Evolutionary conservation across 2,113 vertebrate species (phyloP).

Genomic region (Gallinago media): DNA sequence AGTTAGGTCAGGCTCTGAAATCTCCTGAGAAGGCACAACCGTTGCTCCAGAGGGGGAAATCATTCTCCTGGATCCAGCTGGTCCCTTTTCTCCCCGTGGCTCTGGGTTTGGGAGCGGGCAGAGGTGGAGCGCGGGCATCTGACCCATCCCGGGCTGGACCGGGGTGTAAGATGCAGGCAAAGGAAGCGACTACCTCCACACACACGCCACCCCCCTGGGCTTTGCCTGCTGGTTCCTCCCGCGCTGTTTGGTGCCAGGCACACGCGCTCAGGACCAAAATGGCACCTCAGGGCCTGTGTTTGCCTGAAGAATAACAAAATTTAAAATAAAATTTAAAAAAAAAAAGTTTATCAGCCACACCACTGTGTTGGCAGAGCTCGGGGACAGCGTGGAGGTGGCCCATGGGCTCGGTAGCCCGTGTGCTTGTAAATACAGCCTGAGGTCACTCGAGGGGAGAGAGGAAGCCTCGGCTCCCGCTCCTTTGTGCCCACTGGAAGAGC

Average conservation of each 20-base stretch:
- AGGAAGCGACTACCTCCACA: conserved; percentile 35
- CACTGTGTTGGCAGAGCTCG: conserved; percentile 28
- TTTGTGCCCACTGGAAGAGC: background rate
- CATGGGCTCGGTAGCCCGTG: accelerated
- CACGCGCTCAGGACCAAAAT: background rate
- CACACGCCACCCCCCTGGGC: background rate
- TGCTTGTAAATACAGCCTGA: background rate
- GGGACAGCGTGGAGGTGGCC: background rate
- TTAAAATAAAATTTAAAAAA: background rate
- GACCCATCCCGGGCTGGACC: background rate
- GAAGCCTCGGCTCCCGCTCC: background rate
- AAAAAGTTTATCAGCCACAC: background rate
- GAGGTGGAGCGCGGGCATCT: background rate
- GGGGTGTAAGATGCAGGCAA: background rate
- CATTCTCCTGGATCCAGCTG: background rate
- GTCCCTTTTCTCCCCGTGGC: background rate
- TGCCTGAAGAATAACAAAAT: conserved; percentile 9
- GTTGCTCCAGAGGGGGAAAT: background rate
- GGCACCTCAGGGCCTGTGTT: conserved; percentile 13
- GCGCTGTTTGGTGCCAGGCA: background rate
- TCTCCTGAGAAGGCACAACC: background rate
- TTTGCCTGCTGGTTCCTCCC: conserved; percentile 29
- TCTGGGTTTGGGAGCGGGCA: background rate
- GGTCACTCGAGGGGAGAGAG: background rate
- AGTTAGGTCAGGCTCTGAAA: background rate